phyloP scores from a whole-genome alignment of 2,888 invertebrate genomes.

The Podabrus alpinus region DNA sequence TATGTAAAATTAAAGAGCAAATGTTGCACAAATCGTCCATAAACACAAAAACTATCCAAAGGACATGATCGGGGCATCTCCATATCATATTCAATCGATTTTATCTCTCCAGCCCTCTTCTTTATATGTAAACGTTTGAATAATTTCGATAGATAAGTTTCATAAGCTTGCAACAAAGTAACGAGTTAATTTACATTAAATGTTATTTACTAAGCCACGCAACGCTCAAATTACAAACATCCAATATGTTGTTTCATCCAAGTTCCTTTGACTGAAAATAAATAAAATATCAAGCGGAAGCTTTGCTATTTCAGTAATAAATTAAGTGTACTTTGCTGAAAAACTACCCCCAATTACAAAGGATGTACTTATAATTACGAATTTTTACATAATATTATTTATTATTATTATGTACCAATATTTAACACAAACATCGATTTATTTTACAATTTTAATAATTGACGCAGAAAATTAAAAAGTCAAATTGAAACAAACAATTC shows the following conservation, averaged over 20 bases:
- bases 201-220: neutral
- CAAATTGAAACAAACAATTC: too few relatives aligned
- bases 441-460: too few relatives aligned
- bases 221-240: slow-evolving; percentile 5
- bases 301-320: too few relatives aligned
- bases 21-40: neutral
- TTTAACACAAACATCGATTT: too few relatives aligned
- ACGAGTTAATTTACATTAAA: neutral
- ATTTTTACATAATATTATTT: too few relatives aligned
- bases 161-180: neutral
- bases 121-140: neutral
- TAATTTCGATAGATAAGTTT: neutral
- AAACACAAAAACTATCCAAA: neutral
- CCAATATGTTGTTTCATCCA: neutral
- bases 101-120: neutral
- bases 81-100: neutral
- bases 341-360: too few relatives aligned
- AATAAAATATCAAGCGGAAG: neutral
- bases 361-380: too few relatives aligned
- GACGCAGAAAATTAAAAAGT: too few relatives aligned
- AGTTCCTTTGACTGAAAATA: too few relatives aligned
- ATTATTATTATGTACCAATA: too few relatives aligned
- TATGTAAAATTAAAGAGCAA: neutral
- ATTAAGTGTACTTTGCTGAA: too few relatives aligned
- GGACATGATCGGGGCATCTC: neutral